These are phyloP conservation scores for Barbus barbus DNA, from an alignment of 2,113 vertebrate genomes.

Conservation along the genomic window DNA sequence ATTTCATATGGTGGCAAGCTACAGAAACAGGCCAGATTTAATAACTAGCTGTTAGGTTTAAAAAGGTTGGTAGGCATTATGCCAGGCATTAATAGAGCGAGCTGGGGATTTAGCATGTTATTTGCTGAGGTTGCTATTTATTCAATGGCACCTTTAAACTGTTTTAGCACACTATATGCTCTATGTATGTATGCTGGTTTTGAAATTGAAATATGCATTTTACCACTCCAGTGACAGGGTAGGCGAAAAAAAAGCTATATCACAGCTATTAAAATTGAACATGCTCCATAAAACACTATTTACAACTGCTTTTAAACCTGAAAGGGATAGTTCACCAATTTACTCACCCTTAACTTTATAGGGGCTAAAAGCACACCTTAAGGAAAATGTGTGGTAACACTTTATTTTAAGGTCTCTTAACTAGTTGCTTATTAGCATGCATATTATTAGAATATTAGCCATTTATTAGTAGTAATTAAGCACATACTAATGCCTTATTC, in stretches of 20 bases:
- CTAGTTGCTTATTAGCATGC: no score
- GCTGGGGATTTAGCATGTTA: constrained; percentile 30
- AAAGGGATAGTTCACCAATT: not conserved
- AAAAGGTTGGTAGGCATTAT: constrained; percentile 61
- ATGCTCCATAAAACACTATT: not conserved
- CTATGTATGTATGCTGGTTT: not conserved
- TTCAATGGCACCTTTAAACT: constrained; percentile 49
- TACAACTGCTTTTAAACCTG: not conserved
- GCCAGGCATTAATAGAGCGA: constrained; percentile 58
- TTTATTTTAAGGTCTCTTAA: no score
- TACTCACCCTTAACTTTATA: not conserved
- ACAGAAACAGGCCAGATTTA: constrained; percentile 48
- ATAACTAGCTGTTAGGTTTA: constrained; percentile 60
- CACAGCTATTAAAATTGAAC: not conserved
- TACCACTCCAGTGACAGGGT: not conserved
- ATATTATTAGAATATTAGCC: no score
- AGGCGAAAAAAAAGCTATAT: not conserved
- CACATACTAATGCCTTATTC: no score
- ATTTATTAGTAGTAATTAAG: no score
- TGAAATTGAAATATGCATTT: not conserved
- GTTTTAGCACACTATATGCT: not conserved
- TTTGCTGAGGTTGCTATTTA: constrained; percentile 52
- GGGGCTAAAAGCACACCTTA: not conserved
- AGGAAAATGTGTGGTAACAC: no score
- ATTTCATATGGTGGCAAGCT: constrained; percentile 5